These are phyloP conservation scores for Drosophila paramelanica DNA, from an alignment of 2,888 invertebrate species.

Conservation along the genomic window DNA sequence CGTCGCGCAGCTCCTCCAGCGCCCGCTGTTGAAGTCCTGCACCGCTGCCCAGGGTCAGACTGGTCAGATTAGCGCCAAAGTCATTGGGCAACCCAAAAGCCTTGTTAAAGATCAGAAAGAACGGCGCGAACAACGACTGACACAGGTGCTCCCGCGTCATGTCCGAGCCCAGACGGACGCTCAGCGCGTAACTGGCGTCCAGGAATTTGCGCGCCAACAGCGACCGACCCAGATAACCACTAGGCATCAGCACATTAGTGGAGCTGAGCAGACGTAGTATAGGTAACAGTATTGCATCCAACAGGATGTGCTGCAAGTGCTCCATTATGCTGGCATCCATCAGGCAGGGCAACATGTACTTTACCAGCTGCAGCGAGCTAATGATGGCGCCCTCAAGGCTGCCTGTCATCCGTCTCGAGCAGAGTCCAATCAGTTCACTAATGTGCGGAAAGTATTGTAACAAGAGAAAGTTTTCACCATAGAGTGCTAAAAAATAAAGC, in stretches of 20 bases:
- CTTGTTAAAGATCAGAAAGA: conserved; percentile 93
- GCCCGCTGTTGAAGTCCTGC: conserved; percentile 84
- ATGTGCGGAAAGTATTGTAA: conserved; percentile 96
- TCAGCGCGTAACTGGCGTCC: conserved; percentile 92
- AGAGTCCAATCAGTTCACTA: conserved; percentile 92
- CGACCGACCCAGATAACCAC: conserved; percentile 90
- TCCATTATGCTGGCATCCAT: conserved; percentile 95
- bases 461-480: conserved; percentile 87
- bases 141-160: conserved; percentile 91
- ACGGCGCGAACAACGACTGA: conserved; percentile 89
- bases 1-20: conserved; percentile 91
- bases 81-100: conserved; percentile 83
- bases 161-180: conserved; percentile 90
- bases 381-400: conserved; percentile 95
- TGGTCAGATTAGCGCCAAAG: conserved; percentile 47
- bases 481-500: conserved; percentile 49
- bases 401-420: conserved; percentile 91
- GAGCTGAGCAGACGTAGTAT: conserved; percentile 92
- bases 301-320: conserved; percentile 92
- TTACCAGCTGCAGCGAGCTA: conserved; percentile 92
- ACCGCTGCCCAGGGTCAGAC: conserved; percentile 46
- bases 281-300: conserved; percentile 93
- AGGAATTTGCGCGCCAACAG: conserved; percentile 92
- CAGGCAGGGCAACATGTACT: conserved; percentile 92
- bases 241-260: conserved; percentile 92